Evolutionary conservation across 2,113 vertebrate genomes (phyloP), one percentile per base, ranked within the genome.

Genomic region (Cyanoliseus patagonus): DNA sequence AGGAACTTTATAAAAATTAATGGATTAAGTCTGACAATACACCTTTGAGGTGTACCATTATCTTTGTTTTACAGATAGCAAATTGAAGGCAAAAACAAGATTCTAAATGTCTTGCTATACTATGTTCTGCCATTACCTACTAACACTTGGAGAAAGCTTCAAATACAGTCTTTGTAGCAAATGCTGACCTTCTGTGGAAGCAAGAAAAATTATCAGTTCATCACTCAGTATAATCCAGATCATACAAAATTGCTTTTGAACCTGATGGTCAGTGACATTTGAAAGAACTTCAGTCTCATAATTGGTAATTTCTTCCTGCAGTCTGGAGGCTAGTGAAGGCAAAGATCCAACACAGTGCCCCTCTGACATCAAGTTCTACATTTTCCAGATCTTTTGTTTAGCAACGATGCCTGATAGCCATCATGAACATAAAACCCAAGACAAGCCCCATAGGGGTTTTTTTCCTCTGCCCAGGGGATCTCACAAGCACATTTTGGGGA

Each of bases 1-100:
- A 89, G 70, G 82, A 91, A 92, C 89, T 95, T 85, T 59, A 57
- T 79, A 92, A 89, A 95, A 95, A 85, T 89, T 92, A 94, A 91
- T 85, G 53, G 57, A 92, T 91, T 92, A 83, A 85, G 41, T 59
- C 74, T 92, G 90, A 79, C 74, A 85, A 74, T 57, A 77, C 41
- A 90, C n/a, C 53, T 93, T 76, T 79, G 70, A 92, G 74, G 74
- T 82, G 44, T 62, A 85, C 42, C 15, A n/a, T 73, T 87, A 75
- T 62, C 74, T 84, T 73, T 83, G 37, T 63, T 91, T 85, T 83
- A 94, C 37, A 80, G 87, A 91, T 49, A 80, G 49, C 47, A 95
- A 83, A 83, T 44, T 44, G 62, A 87, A 90, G 59, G 84, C 67
- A 92, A 49, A 49, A 84, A 53, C 25, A 62, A 62, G 35, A 93